Base-by-base conservation (phyloP, 2,888 invertebrate species). In the Julus scandinavius region DNA sequence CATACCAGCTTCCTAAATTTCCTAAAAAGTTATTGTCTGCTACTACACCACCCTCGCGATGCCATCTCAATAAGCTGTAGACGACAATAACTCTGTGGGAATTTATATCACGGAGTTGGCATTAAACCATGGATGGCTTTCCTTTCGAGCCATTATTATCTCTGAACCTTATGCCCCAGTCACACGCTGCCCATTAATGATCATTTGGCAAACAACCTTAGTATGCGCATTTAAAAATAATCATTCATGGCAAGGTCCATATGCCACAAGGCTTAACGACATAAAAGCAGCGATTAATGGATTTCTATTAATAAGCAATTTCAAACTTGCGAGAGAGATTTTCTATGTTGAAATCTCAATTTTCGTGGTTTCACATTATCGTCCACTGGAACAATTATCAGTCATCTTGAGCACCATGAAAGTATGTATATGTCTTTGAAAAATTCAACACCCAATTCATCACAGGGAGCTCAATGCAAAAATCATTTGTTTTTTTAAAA, bases 31-130 rank as follows among this genome's bases (percentile, higher is more conserved):
- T 72, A 29, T 29, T 72, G 29, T 72, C 72, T 29, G 4, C 41
- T 29, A 1, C n/a, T n/a, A n/a, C n/a, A n/a, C n/a, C 29, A 63
- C 20, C 6, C n/a, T 9, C 11, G 29, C 20, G 2, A 29, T 29
- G 72, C 20, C 72, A 11, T 72, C 29, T 72, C 20, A 72, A 72
- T 29, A 72, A 72, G 72, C 72, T 72, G 29, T 72, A 72, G 29
- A 72, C 20, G 72, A 72, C 72, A 72, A 72, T 72, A 72, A 72
- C 72, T 72, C 72, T 29, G 72, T 72, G 29, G 72, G 29, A 72
- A 72, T 72, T 72, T 72, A 72, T 72, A 20, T 20, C 72, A 72
- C 20, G 9, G 29, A 20, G 6, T 72, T 20, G 54, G 2, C 72
- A 72, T 72, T 72, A 72, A 20, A 29, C 7, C 72, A 72, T 72